A percentile compares a stretch with the other conserved stretches of the same genome.
These are phyloP conservation scores for Oreortyx pictus DNA, from an alignment of 2,797 vertebrate genomes.

Conservation along the genomic window DNA sequence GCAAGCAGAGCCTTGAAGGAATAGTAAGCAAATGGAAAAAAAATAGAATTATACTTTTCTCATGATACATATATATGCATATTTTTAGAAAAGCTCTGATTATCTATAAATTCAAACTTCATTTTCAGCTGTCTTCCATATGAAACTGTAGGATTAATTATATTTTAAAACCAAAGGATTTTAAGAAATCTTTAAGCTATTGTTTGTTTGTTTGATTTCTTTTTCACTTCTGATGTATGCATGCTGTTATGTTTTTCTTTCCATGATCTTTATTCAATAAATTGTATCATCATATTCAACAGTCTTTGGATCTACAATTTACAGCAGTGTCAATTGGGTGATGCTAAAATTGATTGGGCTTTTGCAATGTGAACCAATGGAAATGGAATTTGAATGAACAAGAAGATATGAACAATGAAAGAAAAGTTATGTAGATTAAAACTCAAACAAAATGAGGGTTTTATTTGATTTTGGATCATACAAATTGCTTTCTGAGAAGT, in stretches of 20 bases:
- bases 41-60: background rate
- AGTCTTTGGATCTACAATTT: constrained; percentile 31
- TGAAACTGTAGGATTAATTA: background rate
- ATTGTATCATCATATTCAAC: constrained; percentile 36
- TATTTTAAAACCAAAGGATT: constrained; percentile 33
- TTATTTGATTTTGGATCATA: background rate
- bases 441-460: background rate
- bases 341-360: constrained; percentile 39
- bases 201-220: background rate
- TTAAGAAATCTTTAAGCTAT: constrained; percentile 32
- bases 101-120: background rate
- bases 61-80: background rate
- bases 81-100: background rate
- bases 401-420: background rate
- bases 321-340: background rate
- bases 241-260: background rate
- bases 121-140: background rate
- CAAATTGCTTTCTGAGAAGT: background rate
- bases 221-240: constrained; percentile 12
- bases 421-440: background rate
- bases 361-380: constrained; percentile 36
- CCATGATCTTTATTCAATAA: constrained; percentile 39
- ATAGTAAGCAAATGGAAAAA: background rate
- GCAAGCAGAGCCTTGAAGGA: background rate
- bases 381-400: constrained; percentile 40